Evolutionary conservation across 2,113 vertebrate genomes (phyloP).

Genomic region (Spea multiplicata): DNA sequence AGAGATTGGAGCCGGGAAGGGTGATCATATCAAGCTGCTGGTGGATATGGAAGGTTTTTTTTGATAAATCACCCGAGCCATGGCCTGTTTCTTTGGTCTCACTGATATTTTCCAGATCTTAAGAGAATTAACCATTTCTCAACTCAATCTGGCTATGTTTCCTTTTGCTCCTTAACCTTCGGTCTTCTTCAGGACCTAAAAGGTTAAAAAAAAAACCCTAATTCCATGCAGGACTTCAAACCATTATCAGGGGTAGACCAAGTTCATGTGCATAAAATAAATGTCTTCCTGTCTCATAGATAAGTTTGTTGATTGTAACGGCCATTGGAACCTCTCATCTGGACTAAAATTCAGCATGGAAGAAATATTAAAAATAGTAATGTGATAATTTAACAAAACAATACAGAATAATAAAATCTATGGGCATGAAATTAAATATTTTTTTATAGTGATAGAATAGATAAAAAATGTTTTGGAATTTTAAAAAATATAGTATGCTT

Average conservation of each 20-base stretch:
- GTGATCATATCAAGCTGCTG: slow-evolving; percentile 36
- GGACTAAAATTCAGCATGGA: neutral
- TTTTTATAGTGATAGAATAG: no score
- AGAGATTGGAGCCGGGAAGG: neutral
- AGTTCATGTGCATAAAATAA: slow-evolving; percentile 6
- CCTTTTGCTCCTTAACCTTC: no score
- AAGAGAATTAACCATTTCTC: neutral
- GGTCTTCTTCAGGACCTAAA: no score
- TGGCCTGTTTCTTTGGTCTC: neutral
- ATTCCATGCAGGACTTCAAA: neutral
- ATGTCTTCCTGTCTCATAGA: slow-evolving; percentile 25
- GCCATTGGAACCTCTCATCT: neutral
- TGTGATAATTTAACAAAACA: no score
- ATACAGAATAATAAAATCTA: no score
- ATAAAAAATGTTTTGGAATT: no score
- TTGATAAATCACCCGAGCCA: slow-evolving; percentile 7
- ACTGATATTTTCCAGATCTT: slow-evolving; percentile 26
- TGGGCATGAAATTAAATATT: no score
- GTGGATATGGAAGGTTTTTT: slow-evolving; percentile 3
- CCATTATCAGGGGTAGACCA: slow-evolving; percentile 9
- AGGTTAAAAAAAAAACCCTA: neutral
- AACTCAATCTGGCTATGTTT: no score
- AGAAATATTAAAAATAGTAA: neutral
- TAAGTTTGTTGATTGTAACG: neutral
- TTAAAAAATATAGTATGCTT: no score